Conservation (phyloP, 2,797 vertebrate genomes). For the Dicrostonyx torquatus region DNA sequence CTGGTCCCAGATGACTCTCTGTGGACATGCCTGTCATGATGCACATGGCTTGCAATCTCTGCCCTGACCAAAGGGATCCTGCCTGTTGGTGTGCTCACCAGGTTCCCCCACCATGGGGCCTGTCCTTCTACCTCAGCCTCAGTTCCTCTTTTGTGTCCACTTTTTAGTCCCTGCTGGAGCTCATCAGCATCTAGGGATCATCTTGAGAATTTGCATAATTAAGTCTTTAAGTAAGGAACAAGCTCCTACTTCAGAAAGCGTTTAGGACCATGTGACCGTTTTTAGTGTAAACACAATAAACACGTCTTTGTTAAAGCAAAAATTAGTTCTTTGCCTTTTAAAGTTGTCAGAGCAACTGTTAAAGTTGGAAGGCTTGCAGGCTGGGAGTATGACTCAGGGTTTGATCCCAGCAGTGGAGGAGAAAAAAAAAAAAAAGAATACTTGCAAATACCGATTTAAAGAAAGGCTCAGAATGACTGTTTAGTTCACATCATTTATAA, state of each 20-base stretch:
- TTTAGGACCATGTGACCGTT: constrained; percentile 43
- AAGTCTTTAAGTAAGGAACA: constrained; percentile 44
- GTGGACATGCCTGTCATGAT: not conserved
- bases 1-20: not conserved
- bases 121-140: not conserved
- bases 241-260: constrained; percentile 34
- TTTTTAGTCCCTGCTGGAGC: not conserved
- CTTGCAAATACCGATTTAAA: constrained; percentile 9
- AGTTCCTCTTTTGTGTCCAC: not conserved
- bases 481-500: constrained; percentile 9
- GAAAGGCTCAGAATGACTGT: constrained; percentile 26
- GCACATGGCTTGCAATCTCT: not conserved
- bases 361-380: constrained; percentile 26
- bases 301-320: constrained; percentile 56
- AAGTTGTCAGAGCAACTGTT: constrained; percentile 52
- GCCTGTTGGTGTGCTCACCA: not conserved
- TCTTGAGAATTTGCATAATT: constrained; percentile 38
- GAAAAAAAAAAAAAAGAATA: not conserved
- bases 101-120: not conserved
- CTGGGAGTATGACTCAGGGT: not conserved
- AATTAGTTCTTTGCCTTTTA: constrained; percentile 51
- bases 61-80: not conserved
- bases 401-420: not conserved
- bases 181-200: constrained; percentile 1
- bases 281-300: constrained; percentile 61